Conservation (phyloP, 2,113 vertebrate genomes). For the Sphyrna mokarran region DNA sequence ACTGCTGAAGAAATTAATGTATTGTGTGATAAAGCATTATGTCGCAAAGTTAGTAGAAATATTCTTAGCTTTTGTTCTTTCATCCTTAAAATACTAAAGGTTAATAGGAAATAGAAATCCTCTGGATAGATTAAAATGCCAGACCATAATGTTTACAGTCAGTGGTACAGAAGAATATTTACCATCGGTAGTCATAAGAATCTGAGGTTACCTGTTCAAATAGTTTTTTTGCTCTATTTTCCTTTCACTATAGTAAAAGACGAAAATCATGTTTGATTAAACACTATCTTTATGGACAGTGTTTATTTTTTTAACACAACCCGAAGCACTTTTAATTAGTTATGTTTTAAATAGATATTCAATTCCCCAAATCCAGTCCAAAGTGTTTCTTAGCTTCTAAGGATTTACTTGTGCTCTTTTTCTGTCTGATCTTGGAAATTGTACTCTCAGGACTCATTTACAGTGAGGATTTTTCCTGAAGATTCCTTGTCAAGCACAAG, state of each 20-base stretch:
- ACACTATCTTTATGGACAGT: too few relatives aligned
- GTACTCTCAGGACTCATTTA: too few relatives aligned
- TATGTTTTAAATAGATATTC: too few relatives aligned
- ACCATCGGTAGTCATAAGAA: neutral
- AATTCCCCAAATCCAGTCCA: too few relatives aligned
- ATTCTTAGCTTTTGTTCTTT: neutral
- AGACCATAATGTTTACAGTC: neutral
- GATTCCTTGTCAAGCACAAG: too few relatives aligned
- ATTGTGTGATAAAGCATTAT: conserved; percentile 26
- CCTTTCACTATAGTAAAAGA: neutral
- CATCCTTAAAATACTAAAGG: conserved; percentile 40
- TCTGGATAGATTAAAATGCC: neutral
- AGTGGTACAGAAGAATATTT: neutral
- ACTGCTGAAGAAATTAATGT: conserved; percentile 37
- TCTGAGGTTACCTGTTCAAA: neutral
- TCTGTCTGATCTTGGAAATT: too few relatives aligned
- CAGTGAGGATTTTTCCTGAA: too few relatives aligned
- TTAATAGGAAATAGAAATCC: neutral
- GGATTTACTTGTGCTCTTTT: too few relatives aligned
- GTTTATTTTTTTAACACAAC: too few relatives aligned
- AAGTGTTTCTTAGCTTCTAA: too few relatives aligned
- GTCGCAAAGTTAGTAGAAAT: conserved; percentile 34
- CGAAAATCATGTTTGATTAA: too few relatives aligned
- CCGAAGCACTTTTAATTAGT: too few relatives aligned
- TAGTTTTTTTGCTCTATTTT: neutral